Evolutionary conservation across 1,140 invertebrate genomes (phyloP), one percentile per base, ranked within the genome.

Genomic region (Triops longicaudatus): DNA sequence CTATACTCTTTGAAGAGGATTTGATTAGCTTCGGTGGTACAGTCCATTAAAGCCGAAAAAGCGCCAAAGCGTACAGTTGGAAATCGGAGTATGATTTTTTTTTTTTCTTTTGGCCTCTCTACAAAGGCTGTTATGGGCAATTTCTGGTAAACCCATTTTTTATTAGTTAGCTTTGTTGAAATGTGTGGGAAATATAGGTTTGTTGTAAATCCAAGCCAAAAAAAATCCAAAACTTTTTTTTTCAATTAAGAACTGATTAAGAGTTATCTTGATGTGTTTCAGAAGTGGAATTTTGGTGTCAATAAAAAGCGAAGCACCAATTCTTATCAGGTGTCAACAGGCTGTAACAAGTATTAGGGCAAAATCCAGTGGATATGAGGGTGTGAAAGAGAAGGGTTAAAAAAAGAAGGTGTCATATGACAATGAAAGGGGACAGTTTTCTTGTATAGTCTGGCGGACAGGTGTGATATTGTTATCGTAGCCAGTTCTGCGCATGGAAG

Each of bases 321-420:
- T 63, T 63, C 50, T 63, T 63, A 63, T 63, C 50, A 63, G 50
- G 50, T 63, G 50, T 63, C 50, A 63, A 14, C 50, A 63, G 50
- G 50, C 50, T 63, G 17, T n/a, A 63, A 6, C 50, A 63, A 63
- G 50, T 63, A 63, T 22, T 14, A 22, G 50, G 50, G 50, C 50
- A 63, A 63, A 63, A 63, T 63, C 50, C 50, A 63, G 50, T 5
- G 14, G 50, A 63, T 63, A 63, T 17, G 17, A 63, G 22, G 14
- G 22, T 63, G 17, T 10, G 14, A 22, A 7, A 5, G 43, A 12
- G 17, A 44, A 44, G 17, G 17, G 4, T 0, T 5, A 10, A 22
- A 63, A 63, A 63, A 63, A 1, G 0, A n/a, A n/a, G 17, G 17
- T 22, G 50, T 63, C n/a, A 63, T 6, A n/a, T 17, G 50, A 63